phyloP scores from a whole-genome alignment of 2,888 invertebrate genomes.

The Hanleya hanleyi region DNA sequence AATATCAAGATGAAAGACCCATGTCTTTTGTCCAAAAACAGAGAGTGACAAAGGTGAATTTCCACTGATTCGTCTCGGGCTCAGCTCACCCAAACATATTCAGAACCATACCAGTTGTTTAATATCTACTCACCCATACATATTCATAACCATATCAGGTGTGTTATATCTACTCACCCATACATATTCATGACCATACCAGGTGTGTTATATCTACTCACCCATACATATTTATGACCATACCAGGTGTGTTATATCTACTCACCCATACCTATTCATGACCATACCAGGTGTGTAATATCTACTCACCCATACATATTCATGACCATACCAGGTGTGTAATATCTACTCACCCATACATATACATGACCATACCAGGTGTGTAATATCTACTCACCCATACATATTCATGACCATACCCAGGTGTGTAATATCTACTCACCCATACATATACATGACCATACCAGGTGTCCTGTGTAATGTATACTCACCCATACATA shows the following conservation, averaged over 20 bases:
- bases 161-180: background rate
- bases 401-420: background rate
- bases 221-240: background rate
- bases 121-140: background rate
- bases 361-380: conserved; percentile 96
- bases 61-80: no score
- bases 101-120: background rate
- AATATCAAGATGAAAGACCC: no score
- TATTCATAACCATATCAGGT: background rate
- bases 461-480: conserved; percentile 95
- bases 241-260: background rate
- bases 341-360: conserved; percentile 78
- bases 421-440: background rate
- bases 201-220: background rate
- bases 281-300: background rate
- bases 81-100: background rate
- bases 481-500: background rate
- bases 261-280: conserved; percentile 3
- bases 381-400: background rate
- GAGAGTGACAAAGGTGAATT: no score
- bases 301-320: background rate
- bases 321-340: background rate
- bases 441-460: conserved; percentile 94
- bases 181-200: conserved; percentile 76
- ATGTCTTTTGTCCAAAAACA: no score